phyloP scores from a whole-genome alignment of 2,888 invertebrate genomes.

The Capitulum mitella region DNA sequence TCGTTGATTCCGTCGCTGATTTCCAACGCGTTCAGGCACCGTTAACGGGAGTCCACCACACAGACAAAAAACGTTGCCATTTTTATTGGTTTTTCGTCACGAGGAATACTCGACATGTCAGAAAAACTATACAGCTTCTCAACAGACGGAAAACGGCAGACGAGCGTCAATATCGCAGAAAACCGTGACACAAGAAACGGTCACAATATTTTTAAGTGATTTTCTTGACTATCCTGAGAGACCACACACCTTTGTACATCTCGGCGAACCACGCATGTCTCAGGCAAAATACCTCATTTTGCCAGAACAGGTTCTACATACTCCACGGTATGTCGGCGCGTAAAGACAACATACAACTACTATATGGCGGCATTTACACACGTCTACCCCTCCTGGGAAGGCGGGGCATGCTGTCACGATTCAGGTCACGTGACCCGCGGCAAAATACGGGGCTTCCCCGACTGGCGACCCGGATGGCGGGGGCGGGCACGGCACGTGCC shows the following conservation, averaged over 20 bases:
- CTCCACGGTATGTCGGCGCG: no score
- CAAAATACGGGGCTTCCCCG: no score
- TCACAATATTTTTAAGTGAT: background rate
- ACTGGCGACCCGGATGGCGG: no score
- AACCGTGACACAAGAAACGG: background rate
- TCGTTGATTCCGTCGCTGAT: no score
- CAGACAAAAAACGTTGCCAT: background rate
- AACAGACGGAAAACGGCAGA: background rate
- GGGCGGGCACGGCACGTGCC: no score
- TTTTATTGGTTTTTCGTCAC: conserved; percentile 10
- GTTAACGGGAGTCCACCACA: background rate
- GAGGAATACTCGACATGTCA: background rate
- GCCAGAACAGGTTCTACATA: background rate
- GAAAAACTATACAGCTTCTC: conserved; percentile 16
- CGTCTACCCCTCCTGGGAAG: no score
- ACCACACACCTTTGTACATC: background rate
- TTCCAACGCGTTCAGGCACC: no score
- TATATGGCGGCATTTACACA: no score
- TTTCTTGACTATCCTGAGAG: conserved; percentile 18
- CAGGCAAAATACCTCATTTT: conserved; percentile 16
- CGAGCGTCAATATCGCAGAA: background rate
- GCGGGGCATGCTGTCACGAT: no score
- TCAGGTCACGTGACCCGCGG: no score
- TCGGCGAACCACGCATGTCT: background rate
- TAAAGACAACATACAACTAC: background rate